Evolutionary conservation across 1,140 invertebrate species (phyloP).

Genomic region (Acyrthosiphon pisum): DNA sequence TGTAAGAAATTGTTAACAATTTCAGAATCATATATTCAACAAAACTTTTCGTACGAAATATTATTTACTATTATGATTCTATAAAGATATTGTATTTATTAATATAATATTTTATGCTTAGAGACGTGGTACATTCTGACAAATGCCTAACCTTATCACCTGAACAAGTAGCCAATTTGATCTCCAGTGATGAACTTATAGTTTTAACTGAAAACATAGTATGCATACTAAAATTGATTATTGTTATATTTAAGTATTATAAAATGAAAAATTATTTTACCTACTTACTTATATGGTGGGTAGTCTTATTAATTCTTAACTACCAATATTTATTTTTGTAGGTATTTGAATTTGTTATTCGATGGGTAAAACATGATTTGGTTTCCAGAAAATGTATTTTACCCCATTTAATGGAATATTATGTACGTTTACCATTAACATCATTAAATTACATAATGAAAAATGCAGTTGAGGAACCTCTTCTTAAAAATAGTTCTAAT

Average conservation of each 20-base stretch:
- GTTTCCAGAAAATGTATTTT: too few species aligned
- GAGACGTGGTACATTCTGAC: conserved; percentile 71
- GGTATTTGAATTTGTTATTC: conserved; percentile 82
- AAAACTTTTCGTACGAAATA: too few species aligned
- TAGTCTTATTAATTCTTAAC: background rate
- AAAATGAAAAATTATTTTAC: conserved; percentile 77
- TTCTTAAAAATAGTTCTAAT: conserved; percentile 69
- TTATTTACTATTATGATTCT: background rate
- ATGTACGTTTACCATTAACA: too few species aligned
- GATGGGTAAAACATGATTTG: too few species aligned
- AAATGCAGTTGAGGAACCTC: conserved; percentile 64
- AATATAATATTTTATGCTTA: conserved; percentile 64
- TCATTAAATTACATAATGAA: too few species aligned
- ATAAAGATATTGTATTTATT: background rate
- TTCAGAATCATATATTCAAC: conserved; percentile 69
- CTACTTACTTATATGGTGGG: too few species aligned
- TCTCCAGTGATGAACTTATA: too few species aligned
- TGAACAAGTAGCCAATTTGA: too few species aligned
- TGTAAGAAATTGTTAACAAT: conserved; percentile 80
- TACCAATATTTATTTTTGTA: conserved; percentile 65
- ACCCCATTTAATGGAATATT: too few species aligned
- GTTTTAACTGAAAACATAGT: too few species aligned
- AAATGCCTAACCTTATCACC: too few species aligned
- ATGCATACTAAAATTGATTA: conserved; percentile 62
- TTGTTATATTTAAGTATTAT: too few species aligned